phyloP scores from a whole-genome alignment of 2,113 vertebrate genomes.

The Mesembrinibis cayennensis region DNA sequence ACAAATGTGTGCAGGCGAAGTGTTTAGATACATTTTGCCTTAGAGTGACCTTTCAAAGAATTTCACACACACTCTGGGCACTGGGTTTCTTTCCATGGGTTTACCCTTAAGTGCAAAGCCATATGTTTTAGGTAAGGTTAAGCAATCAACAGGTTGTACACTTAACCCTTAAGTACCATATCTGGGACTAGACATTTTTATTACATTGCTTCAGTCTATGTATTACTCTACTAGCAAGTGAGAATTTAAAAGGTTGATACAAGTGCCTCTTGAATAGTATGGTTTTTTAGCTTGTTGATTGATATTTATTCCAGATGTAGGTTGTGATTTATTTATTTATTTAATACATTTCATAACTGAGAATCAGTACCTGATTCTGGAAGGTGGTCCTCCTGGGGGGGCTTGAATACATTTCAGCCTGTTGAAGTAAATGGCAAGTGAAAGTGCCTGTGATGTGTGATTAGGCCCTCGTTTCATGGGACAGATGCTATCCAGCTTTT shows the following conservation, averaged over 20 bases:
- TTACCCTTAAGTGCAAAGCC: constrained; percentile 67
- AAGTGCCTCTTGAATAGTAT: not conserved
- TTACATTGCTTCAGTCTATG: not conserved
- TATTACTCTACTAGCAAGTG: not conserved
- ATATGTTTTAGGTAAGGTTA: constrained; percentile 55
- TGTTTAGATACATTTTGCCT: constrained; percentile 23
- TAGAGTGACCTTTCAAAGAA: constrained; percentile 50
- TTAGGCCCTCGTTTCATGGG: not conserved
- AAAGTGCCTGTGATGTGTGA: not conserved
- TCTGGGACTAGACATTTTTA: constrained; percentile 11
- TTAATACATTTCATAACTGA: not conserved
- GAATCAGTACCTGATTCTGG: not conserved
- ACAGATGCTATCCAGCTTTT: not conserved
- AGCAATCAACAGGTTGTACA: constrained; percentile 36
- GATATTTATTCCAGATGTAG: constrained; percentile 50
- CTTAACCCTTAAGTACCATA: constrained; percentile 55
- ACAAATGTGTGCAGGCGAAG: not conserved
- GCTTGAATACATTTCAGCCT: not conserved
- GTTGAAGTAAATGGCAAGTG: not conserved
- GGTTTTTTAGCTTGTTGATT: not conserved
- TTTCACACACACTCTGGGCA: constrained; percentile 36
- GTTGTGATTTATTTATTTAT: not conserved
- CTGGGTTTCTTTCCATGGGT: not conserved
- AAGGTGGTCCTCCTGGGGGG: not conserved
- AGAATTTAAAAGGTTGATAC: constrained; percentile 23